phyloP scores from a whole-genome alignment of 2,797 vertebrate species.

The Dipus sagitta region DNA sequence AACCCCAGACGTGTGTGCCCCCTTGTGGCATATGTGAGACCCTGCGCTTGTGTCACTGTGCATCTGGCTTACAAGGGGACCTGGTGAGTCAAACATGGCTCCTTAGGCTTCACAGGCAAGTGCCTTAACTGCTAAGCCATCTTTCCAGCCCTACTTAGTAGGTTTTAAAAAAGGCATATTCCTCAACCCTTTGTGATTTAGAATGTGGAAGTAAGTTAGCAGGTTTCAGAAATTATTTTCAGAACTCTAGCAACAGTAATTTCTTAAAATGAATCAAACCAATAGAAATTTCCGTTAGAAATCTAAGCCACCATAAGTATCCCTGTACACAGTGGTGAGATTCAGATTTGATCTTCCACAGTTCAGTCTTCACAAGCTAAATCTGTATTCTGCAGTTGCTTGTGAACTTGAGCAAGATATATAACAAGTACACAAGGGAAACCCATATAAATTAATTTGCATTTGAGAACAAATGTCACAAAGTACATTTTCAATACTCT shows the following conservation, averaged over 20 bases:
- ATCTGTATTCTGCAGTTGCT: neutral
- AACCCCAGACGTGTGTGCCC: no score
- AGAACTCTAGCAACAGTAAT: neutral
- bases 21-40: no score
- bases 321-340: neutral
- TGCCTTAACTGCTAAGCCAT: no score
- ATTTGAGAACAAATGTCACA: constrained; percentile 74
- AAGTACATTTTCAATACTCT: constrained; percentile 71
- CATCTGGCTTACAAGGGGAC: no score
- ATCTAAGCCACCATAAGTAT: neutral
- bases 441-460: constrained; percentile 71
- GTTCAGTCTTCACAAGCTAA: neutral
- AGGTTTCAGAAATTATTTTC: neutral
- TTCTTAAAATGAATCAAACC: neutral
- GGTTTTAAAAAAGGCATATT: neutral
- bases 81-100: no score
- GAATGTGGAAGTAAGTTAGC: neutral
- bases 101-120: no score
- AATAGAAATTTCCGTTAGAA: neutral
- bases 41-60: no score
- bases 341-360: neutral
- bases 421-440: constrained; percentile 5
- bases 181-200: neutral
- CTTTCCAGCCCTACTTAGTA: no score
- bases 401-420: constrained; percentile 35